Evolutionary conservation across 1,140 invertebrate species (phyloP).

Genomic region (Paralvinella palmiformis): DNA sequence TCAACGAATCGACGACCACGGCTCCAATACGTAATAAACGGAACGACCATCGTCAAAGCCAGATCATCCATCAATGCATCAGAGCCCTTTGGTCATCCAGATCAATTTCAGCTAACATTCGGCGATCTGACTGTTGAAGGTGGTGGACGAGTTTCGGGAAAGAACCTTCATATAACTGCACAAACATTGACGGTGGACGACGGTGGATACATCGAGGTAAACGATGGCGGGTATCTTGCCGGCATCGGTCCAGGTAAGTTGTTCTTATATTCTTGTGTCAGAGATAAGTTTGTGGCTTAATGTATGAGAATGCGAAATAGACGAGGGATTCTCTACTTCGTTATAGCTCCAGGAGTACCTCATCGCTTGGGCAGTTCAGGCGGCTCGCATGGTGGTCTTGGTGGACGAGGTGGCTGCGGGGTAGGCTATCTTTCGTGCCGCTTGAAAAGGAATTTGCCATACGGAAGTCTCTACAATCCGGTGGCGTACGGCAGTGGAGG

Average conservation of each 20-base stretch:
- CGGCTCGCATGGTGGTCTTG: conserved; percentile 34
- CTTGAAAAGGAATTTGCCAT: conserved; percentile 29
- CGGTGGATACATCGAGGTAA: conserved; percentile 33
- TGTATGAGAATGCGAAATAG: neutral
- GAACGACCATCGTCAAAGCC: conserved; percentile 32
- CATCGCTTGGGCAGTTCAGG: conserved; percentile 30
- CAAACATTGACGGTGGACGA: conserved; percentile 33
- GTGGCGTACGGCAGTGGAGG: conserved; percentile 32
- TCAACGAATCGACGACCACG: conserved; percentile 26
- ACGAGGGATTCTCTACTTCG: too few species aligned
- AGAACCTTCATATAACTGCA: conserved; percentile 29
- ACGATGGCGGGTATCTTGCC: conserved; percentile 31
- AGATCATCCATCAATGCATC: conserved; percentile 31
- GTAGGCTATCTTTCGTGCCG: conserved; percentile 27
- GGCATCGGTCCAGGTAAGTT: conserved; percentile 27
- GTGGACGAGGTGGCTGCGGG: conserved; percentile 31
- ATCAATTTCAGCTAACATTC: conserved; percentile 26
- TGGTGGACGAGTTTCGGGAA: conserved; percentile 29
- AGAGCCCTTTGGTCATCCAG: conserved; percentile 28
- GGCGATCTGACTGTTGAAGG: conserved; percentile 31
- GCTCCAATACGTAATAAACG: conserved; percentile 29
- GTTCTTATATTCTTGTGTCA: neutral
- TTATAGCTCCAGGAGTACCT: conserved; percentile 24
- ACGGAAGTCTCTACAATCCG: conserved; percentile 30
- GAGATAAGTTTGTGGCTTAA: neutral